These are phyloP conservation scores for Zeuzera pyrina DNA, from an alignment of 2,888 invertebrate species.

Conservation along the genomic window DNA sequence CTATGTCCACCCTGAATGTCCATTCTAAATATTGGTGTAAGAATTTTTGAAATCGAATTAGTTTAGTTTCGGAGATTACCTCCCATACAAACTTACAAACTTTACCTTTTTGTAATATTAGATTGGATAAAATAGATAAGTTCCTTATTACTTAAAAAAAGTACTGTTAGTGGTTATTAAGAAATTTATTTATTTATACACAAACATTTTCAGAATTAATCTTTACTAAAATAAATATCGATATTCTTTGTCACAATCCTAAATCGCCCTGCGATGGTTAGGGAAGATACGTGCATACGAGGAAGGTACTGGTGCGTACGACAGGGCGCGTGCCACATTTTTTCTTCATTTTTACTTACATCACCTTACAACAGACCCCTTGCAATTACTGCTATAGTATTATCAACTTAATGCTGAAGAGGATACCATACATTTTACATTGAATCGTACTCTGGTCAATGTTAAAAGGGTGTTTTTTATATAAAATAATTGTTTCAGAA, in stretches of 20 bases:
- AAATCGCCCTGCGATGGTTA: constrained; percentile 48
- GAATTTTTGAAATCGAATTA: too few relatives aligned
- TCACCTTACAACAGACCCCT: constrained; percentile 34
- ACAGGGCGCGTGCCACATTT: constrained; percentile 68
- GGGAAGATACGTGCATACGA: constrained; percentile 48
- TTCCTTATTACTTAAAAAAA: background rate
- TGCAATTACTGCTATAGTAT: constrained; percentile 1
- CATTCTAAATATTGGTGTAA: too few relatives aligned
- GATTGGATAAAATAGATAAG: too few relatives aligned
- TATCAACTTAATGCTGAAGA: constrained; percentile 16
- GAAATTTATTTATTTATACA: constrained; percentile 10
- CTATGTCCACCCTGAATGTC: too few relatives aligned
- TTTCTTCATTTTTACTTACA: constrained; percentile 58
- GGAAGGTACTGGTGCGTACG: constrained; percentile 43
- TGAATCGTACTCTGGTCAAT: background rate
- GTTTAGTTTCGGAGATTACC: too few relatives aligned
- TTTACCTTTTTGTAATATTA: too few relatives aligned
- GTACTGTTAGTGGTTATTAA: constrained; percentile 11
- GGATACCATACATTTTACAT: too few relatives aligned
- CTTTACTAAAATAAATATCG: too few relatives aligned
- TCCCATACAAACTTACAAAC: too few relatives aligned
- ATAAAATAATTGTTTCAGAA: constrained; percentile 59
- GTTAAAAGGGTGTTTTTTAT: constrained; percentile 29
- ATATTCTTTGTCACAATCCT: constrained; percentile 27
- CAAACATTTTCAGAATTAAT: too few relatives aligned